Conservation (phyloP, 2,113 vertebrate genomes). For the Poeciliopsis turrubarensis region DNA sequence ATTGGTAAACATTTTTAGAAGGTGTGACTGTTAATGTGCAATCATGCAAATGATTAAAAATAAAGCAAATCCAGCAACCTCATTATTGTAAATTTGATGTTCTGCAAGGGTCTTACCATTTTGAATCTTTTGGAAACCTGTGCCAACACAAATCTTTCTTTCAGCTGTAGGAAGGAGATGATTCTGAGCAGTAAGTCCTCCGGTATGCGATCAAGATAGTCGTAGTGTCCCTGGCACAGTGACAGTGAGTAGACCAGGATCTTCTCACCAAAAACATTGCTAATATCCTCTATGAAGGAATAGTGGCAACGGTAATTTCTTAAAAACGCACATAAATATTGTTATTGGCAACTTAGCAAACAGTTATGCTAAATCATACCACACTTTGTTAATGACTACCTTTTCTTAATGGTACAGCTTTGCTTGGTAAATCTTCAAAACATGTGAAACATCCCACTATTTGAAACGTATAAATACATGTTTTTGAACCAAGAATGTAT, state of each 20-base stretch:
- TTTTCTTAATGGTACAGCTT: not conserved
- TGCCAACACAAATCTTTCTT: slow-evolving; percentile 77
- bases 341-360: not conserved
- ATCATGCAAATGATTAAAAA: not conserved
- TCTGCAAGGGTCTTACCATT: slow-evolving; percentile 70
- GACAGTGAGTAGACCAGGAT: no score
- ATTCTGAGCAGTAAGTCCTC: slow-evolving; percentile 78
- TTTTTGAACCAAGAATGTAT: no score
- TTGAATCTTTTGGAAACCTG: slow-evolving; percentile 77
- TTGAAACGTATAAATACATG: not conserved
- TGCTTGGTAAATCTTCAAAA: not conserved
- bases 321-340: not conserved
- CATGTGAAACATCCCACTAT: not conserved
- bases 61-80: not conserved
- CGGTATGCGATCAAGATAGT: slow-evolving; percentile 83
- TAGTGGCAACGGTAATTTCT: not conserved
- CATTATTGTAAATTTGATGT: not conserved
- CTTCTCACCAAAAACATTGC: slow-evolving; percentile 70
- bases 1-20: not conserved
- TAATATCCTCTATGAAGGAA: slow-evolving; percentile 69
- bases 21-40: not conserved
- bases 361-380: not conserved
- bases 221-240: slow-evolving; percentile 66
- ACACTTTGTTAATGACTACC: not conserved
- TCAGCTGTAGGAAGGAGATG: slow-evolving; percentile 79